Evolutionary conservation across 2,888 invertebrate species (phyloP).

Genomic region (Chrysopilus asiliformis): DNA sequence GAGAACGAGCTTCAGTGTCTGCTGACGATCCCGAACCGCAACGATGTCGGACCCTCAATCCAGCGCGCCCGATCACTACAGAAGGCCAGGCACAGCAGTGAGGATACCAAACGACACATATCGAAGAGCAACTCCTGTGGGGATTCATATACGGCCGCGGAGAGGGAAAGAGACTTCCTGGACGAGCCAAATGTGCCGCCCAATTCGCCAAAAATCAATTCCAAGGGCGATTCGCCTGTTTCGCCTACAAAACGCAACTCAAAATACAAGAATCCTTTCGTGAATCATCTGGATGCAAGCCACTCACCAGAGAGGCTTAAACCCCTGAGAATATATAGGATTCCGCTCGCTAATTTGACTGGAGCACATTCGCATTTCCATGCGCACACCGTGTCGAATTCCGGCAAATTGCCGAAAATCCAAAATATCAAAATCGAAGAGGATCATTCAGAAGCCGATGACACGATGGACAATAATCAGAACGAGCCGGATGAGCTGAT

Average conservation of each 20-base stretch:
- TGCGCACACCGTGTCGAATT: constrained; percentile 20
- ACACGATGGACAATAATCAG: constrained; percentile 9
- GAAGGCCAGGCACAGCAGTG: constrained; percentile 20
- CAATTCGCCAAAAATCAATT: constrained; percentile 21
- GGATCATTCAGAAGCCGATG: constrained; percentile 12
- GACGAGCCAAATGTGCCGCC: constrained; percentile 21
- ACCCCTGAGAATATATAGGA: constrained; percentile 26
- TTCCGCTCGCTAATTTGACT: constrained; percentile 25
- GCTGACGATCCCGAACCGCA: constrained; percentile 20
- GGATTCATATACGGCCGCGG: constrained; percentile 20
- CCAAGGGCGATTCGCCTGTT: constrained; percentile 19
- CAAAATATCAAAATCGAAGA: constrained; percentile 15
- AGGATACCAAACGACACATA: constrained; percentile 23
- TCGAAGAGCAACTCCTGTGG: constrained; percentile 28
- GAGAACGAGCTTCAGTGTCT: constrained; percentile 23
- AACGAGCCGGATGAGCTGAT: constrained; percentile 4
- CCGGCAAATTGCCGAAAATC: constrained; percentile 7
- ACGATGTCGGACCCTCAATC: constrained; percentile 18
- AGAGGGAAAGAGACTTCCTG: constrained; percentile 1
- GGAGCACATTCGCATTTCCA: constrained; percentile 28
- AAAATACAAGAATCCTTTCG: constrained; percentile 22
- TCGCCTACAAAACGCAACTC: constrained; percentile 24
- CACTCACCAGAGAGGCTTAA: constrained; percentile 23
- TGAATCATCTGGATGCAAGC: constrained; percentile 9
- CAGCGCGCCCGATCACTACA: constrained; percentile 26